Conservation (phyloP, 2,888 invertebrate species). For the Litoditis marina region DNA sequence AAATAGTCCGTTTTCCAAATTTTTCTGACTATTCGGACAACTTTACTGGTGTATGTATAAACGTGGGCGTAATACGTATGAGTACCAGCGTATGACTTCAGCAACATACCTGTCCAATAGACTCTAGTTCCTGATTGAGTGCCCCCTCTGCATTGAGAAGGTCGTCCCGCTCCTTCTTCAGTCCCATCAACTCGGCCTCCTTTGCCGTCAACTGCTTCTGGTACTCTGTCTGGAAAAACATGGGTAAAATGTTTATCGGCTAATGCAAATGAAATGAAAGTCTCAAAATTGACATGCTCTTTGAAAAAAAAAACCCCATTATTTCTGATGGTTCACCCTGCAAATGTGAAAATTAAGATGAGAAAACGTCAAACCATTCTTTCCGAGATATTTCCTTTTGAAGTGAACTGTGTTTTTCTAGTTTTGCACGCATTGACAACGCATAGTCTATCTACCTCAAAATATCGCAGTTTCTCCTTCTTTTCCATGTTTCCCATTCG, state of each 20-base stretch:
- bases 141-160: slow-evolving; percentile 74
- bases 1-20: too few species aligned
- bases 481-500: slow-evolving; percentile 64
- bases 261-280: background rate
- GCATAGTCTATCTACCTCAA: background rate
- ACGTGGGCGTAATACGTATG: too few species aligned
- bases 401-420: too few species aligned
- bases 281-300: too few species aligned
- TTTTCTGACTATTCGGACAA: too few species aligned
- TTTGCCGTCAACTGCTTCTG: slow-evolving; percentile 7
- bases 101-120: slow-evolving; percentile 92
- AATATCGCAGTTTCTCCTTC: slow-evolving; percentile 71
- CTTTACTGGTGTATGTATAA: too few species aligned
- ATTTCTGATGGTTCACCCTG: too few species aligned
- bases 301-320: too few species aligned
- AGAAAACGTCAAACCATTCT: too few species aligned
- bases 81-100: background rate
- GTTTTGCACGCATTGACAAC: background rate
- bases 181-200: slow-evolving; percentile 2
- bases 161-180: slow-evolving; percentile 6
- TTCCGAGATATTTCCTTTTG: too few species aligned
- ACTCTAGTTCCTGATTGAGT: slow-evolving; percentile 76
- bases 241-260: too few species aligned
- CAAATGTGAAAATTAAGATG: too few species aligned
- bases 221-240: slow-evolving; percentile 6